These are phyloP conservation scores for Zaprionus bogoriensis DNA, from an alignment of 2,888 invertebrate genomes.

Conservation along the genomic window DNA sequence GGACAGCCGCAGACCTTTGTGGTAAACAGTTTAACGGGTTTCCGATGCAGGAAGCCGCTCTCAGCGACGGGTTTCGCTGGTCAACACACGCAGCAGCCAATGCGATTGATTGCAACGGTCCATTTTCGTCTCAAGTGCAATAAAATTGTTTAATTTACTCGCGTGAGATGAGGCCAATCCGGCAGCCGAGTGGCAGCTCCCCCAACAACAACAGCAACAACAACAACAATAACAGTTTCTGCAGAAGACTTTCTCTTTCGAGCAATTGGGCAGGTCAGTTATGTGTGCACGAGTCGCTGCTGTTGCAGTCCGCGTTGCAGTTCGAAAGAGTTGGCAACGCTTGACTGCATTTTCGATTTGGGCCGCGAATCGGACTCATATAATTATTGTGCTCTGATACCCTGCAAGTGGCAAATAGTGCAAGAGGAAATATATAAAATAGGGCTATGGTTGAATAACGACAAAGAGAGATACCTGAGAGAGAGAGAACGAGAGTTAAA, in stretches of 20 bases:
- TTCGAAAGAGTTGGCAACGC: constrained; percentile 41
- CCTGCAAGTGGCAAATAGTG: constrained; percentile 12
- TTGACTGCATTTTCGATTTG: constrained; percentile 72
- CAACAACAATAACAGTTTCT: constrained; percentile 13
- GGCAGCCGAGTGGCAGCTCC: constrained; percentile 44
- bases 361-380: constrained; percentile 45
- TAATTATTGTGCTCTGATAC: constrained; percentile 62
- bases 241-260: constrained; percentile 63
- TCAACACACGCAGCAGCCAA: constrained; percentile 36
- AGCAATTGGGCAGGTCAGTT: constrained; percentile 67
- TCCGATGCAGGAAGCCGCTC: constrained; percentile 42
- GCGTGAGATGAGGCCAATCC: constrained; percentile 61
- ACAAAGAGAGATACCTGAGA: background rate
- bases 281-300: constrained; percentile 15
- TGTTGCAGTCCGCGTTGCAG: background rate
- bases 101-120: constrained; percentile 42
- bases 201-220: constrained; percentile 30
- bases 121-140: constrained; percentile 41
- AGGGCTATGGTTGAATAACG: too few relatives aligned
- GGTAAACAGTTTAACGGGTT: constrained; percentile 27
- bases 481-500: background rate
- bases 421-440: background rate
- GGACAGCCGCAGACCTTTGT: constrained; percentile 13
- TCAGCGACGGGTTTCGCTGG: constrained; percentile 35
- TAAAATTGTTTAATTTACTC: constrained; percentile 60